Conservation (phyloP, 1,140 invertebrate genomes). For the Ostrea edulis region DNA sequence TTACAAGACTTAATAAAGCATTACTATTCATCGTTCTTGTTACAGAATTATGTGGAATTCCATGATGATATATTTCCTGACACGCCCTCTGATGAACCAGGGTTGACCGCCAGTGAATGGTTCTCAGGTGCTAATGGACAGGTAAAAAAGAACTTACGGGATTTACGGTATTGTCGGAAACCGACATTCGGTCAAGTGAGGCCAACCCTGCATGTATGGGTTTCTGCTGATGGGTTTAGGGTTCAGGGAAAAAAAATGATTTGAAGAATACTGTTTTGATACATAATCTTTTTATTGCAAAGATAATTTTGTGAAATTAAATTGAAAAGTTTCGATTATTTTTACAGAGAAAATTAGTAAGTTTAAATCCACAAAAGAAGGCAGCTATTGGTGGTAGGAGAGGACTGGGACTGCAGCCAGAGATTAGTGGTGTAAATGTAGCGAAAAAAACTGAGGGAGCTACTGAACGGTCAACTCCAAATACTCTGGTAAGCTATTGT, state of each 20-base stretch:
- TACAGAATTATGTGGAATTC: constrained; percentile 93
- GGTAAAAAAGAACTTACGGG: neutral
- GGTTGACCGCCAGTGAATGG: constrained; percentile 83
- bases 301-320: too few species aligned
- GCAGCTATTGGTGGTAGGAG: neutral
- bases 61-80: constrained; percentile 95
- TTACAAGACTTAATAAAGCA: neutral
- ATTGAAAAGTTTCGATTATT: neutral
- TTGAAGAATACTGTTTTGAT: neutral
- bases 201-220: too few species aligned
- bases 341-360: constrained; percentile 42
- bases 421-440: neutral
- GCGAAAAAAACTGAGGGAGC: neutral
- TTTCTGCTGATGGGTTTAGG: neutral
- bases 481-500: neutral
- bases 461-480: neutral
- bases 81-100: constrained; percentile 88
- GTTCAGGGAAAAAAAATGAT: neutral
- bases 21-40: constrained; percentile 57
- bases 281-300: neutral
- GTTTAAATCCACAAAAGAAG: constrained; percentile 40
- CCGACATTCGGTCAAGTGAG: too few species aligned
- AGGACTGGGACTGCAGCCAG: constrained; percentile 21
- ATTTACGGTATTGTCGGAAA: too few species aligned
- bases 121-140: constrained; percentile 35